A percentile compares a stretch with the other conserved stretches of the same genome.
These are phyloP conservation scores for Mesocentrotus franciscanus DNA, from an alignment of 53 echinoderm and acorn worm genomes.

Conservation along the genomic window DNA sequence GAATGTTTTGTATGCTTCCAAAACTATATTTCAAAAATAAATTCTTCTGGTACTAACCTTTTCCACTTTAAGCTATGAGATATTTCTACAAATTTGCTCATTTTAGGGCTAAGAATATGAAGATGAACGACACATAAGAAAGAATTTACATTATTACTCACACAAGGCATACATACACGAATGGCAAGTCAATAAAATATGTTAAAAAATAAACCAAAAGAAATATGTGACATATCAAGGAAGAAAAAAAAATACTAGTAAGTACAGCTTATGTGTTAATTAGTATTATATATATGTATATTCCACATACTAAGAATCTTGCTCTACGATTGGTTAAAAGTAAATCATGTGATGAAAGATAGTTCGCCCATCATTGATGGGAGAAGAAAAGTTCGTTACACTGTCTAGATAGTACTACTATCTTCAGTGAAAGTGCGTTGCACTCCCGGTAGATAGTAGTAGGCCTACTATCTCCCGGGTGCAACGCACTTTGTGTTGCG, in stretches of 20 bases:
- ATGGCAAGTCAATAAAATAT: slow-evolving; percentile 28
- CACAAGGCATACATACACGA: not conserved
- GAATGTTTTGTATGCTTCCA: not conserved
- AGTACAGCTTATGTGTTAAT: not conserved
- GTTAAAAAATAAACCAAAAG: not conserved
- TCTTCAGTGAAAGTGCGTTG: too few species aligned
- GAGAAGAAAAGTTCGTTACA: too few species aligned
- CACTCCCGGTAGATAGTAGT: too few species aligned
- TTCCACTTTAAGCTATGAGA: not conserved
- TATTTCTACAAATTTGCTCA: not conserved
- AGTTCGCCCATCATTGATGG: too few species aligned
- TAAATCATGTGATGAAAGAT: too few species aligned
- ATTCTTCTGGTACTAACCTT: not conserved
- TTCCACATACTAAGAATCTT: too few species aligned
- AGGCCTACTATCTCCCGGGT: too few species aligned
- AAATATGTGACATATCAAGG: not conserved
- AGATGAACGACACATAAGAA: not conserved
- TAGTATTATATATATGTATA: too few species aligned
- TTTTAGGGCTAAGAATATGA: not conserved
- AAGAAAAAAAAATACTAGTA: not conserved
- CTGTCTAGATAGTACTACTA: too few species aligned
- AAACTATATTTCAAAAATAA: not conserved
- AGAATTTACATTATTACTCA: not conserved
- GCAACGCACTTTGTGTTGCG: too few species aligned
- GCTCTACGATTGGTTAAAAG: too few species aligned